A percentile compares a stretch with the other conserved stretches of the same genome.
Conservation (phyloP, 2,797 vertebrate genomes). For the Enteromius paludinosus region DNA sequence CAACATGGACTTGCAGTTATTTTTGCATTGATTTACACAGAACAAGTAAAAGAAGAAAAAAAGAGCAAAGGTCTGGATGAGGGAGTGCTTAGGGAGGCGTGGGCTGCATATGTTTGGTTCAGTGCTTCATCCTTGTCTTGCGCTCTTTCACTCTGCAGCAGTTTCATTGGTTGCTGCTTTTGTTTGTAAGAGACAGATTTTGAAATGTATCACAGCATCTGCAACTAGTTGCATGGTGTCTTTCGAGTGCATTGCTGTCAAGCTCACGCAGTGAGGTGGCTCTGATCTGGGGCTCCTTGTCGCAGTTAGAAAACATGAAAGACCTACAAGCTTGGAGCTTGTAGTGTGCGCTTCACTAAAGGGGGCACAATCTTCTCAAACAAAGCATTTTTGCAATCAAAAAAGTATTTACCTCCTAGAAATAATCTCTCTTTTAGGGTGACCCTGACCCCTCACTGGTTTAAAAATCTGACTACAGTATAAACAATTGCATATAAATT, state of each 20-base stretch:
- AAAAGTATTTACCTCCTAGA: neutral
- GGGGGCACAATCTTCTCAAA: neutral
- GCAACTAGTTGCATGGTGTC: neutral
- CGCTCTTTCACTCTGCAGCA: neutral
- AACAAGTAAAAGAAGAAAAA: neutral
- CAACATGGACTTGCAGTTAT: neutral
- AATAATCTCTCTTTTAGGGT: neutral
- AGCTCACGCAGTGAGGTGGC: neutral
- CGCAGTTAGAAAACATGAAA: neutral
- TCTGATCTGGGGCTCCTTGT: neutral
- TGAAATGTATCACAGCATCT: neutral
- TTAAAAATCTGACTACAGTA: neutral
- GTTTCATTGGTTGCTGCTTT: neutral
- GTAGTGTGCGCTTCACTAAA: neutral
- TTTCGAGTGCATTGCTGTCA: neutral
- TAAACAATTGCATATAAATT: neutral
- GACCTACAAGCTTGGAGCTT: neutral
- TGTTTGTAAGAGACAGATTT: constrained; percentile 10
- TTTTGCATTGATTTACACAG: neutral
- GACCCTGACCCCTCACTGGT: neutral
- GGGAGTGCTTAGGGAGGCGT: neutral
- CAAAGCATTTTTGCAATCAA: neutral
- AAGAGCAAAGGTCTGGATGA: constrained; percentile 7
- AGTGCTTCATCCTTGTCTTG: neutral
- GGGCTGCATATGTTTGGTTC: neutral